Base-by-base conservation (phyloP, 2,797 vertebrate genomes). In the Betta splendens region DNA sequence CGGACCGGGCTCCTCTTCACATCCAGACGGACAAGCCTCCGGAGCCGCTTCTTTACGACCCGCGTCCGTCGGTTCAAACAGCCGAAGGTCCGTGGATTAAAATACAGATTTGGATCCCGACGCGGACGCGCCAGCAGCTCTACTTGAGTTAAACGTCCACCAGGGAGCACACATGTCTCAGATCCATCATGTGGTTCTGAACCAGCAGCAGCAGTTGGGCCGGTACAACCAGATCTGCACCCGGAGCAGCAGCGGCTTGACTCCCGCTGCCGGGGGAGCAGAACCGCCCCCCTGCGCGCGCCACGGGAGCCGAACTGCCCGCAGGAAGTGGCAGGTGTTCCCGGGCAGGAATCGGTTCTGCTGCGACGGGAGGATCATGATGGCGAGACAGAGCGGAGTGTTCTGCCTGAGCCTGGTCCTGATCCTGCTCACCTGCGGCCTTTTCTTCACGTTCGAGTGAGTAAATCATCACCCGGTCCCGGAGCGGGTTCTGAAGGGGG, bases 391-490 rank as follows among this genome's bases (percentile, higher is more conserved):
- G 90, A 94, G 91, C 1, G 94, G 96, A 35, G 94, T 97, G 59
- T 98, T 98, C 88, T 96, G 95, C 88, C 91, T 98, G 81, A 98
- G 95, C 44, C 90, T 96, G 84, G 81, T 94, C 51, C 94, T 98
- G 48, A 97, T 98, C 88, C 84, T 96, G 88, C 91, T 96, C 83
- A 98, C 95, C 64, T 93, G 94, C 81, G 94, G 95, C 74, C 94
- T 98, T 83, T 98, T 98, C 94, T 97, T 98, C 88, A 92, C 94
- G 32, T 97, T 97, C 85, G 96, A 98, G 96, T 97, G 94, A 97
- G 45, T 44, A 6, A 10, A 20, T 15, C 6, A 2, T 15, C 20
- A 20, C 9, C n/a, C n/a, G n/a, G n/a, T n/a, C n/a, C n/a, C n/a
- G n/a, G n/a, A n/a, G n/a, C n/a, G n/a, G n/a, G n/a, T n/a, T n/a